phyloP scores from a whole-genome alignment of 2,888 invertebrate species.

The Patella caerulea region DNA sequence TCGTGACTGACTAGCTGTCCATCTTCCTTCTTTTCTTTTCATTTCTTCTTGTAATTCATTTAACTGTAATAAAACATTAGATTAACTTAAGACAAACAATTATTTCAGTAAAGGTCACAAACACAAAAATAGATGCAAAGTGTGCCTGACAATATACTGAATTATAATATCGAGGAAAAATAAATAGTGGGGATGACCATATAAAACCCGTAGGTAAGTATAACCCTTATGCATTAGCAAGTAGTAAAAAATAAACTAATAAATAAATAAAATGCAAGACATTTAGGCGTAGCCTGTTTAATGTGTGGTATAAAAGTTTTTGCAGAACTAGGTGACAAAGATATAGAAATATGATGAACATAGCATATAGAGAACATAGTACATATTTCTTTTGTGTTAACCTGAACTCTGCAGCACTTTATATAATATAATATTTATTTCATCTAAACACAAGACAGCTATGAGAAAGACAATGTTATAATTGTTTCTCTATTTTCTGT shows the following conservation, averaged over 20 bases:
- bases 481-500: no score
- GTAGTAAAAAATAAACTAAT: no score
- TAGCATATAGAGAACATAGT: neutral
- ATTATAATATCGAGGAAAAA: neutral
- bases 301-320: no score
- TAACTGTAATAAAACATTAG: conserved; percentile 42
- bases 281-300: no score
- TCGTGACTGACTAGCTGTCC: conserved; percentile 64
- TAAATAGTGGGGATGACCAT: no score
- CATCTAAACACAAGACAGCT: no score
- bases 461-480: no score
- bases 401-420: neutral
- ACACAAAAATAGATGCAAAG: neutral
- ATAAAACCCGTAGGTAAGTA: no score
- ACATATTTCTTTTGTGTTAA: neutral
- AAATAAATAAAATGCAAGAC: no score
- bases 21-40: conserved; percentile 68
- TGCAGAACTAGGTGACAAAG: neutral
- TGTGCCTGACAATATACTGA: neutral
- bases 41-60: conserved; percentile 67
- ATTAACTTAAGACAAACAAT: neutral
- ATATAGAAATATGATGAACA: neutral
- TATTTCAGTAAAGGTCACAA: neutral
- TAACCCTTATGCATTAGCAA: no score
- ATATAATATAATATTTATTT: no score